Conservation (phyloP, 2,888 invertebrate species). For the Miltochrista miniata region DNA sequence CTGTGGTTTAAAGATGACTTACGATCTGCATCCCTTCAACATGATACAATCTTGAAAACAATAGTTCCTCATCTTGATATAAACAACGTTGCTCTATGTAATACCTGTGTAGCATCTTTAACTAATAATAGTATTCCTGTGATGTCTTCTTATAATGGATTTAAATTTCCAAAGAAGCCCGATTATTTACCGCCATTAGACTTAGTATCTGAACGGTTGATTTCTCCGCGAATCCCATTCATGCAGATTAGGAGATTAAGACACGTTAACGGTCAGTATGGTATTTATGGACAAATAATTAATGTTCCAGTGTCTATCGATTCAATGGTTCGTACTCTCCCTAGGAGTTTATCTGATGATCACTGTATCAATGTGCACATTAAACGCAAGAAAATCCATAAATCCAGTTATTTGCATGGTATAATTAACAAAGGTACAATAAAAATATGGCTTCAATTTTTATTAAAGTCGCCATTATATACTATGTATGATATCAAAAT, state of each 20-base stretch:
- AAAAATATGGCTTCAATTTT: not conserved
- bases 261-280: not conserved
- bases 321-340: not conserved
- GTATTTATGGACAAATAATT: not conserved
- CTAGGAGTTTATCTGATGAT: not conserved
- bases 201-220: not conserved
- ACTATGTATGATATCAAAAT: not conserved
- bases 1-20: not conserved
- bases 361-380: constrained; percentile 29
- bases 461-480: not conserved
- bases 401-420: too few relatives aligned
- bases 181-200: not conserved
- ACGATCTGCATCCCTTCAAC: not conserved
- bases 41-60: not conserved
- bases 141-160: not conserved
- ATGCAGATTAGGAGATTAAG: not conserved
- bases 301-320: not conserved
- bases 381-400: not conserved
- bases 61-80: not conserved
- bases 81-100: not conserved
- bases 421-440: too few relatives aligned
- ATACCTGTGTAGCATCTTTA: too few relatives aligned
- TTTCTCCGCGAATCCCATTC: constrained; percentile 1
- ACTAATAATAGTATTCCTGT: too few relatives aligned
- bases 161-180: not conserved